These are phyloP conservation scores for Nixonia krombeini DNA, from an alignment of 1,140 invertebrate species.

Conservation along the genomic window DNA sequence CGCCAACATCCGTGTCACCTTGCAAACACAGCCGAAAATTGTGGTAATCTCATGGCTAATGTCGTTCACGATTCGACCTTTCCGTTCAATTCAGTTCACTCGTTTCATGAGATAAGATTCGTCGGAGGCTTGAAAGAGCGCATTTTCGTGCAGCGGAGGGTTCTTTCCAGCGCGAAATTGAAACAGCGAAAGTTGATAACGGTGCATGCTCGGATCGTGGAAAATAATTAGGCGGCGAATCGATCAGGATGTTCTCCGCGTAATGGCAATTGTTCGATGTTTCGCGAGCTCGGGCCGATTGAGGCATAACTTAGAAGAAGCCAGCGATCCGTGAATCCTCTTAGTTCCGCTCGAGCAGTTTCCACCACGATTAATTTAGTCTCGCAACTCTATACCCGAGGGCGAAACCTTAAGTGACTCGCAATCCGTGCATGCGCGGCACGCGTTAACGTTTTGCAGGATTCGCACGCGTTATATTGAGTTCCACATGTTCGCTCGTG, in stretches of 20 bases:
- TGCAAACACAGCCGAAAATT: too few species aligned
- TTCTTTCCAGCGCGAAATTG: too few species aligned
- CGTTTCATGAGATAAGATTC: too few species aligned
- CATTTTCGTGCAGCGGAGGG: too few species aligned
- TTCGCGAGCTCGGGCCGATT: conserved; percentile 42
- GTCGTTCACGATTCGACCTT: too few species aligned
- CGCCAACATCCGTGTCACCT: too few species aligned
- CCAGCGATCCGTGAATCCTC: conserved; percentile 53
- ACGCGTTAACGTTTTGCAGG: conserved; percentile 43
- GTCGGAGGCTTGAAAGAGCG: too few species aligned
- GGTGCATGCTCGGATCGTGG: neutral
- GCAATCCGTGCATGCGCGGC: conserved; percentile 51
- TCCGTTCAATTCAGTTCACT: too few species aligned
- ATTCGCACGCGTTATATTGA: conserved; percentile 40
- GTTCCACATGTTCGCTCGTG: conserved; percentile 7
- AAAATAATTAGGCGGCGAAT: conserved; percentile 4
- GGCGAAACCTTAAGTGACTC: conserved; percentile 47
- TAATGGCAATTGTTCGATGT: conserved; percentile 48
- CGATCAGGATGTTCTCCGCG: conserved; percentile 18
- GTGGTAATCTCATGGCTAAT: too few species aligned
- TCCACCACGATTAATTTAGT: conserved; percentile 55
- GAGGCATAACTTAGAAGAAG: conserved; percentile 48
- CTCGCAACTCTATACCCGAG: conserved; percentile 40
- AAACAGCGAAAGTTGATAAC: neutral
- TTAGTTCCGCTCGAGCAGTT: conserved; percentile 48